These are phyloP conservation scores for Emydoidea blandingii DNA, from an alignment of 2,797 vertebrate species.

Conservation along the genomic window DNA sequence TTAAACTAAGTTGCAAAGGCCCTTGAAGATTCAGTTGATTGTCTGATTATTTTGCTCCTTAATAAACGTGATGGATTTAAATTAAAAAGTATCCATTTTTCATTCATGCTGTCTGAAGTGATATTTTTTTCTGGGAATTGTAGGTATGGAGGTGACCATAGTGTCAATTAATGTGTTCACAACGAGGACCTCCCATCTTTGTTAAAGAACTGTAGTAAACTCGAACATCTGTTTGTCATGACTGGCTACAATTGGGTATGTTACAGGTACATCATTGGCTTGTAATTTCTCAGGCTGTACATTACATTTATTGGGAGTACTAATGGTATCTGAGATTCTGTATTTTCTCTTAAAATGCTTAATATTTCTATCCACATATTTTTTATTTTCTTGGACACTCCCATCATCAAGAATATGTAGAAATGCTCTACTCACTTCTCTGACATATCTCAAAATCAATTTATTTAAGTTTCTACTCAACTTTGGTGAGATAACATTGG, in stretches of 20 bases:
- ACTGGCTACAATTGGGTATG: accelerated
- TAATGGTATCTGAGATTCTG: not conserved
- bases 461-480: not conserved
- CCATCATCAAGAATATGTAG: not conserved
- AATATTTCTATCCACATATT: not conserved
- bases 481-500: not conserved
- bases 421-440: not conserved
- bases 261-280: not conserved
- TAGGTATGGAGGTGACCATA: not conserved
- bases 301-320: not conserved
- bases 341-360: not conserved
- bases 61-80: not conserved
- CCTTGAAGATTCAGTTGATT: not conserved
- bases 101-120: not conserved
- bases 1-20: not conserved
- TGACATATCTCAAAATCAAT: not conserved
- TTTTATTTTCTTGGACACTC: not conserved
- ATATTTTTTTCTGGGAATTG: not conserved
- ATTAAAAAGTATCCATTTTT: not conserved
- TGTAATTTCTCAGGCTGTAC: not conserved
- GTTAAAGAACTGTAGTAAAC: not conserved
- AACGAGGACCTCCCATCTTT: not conserved
- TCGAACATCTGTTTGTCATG: not conserved
- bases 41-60: not conserved
- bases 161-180: accelerated